Evolutionary conservation across 2,888 invertebrate species (phyloP), one percentile per base, ranked within the genome.

Genomic region (Scaptomyza cyrtandrae): DNA sequence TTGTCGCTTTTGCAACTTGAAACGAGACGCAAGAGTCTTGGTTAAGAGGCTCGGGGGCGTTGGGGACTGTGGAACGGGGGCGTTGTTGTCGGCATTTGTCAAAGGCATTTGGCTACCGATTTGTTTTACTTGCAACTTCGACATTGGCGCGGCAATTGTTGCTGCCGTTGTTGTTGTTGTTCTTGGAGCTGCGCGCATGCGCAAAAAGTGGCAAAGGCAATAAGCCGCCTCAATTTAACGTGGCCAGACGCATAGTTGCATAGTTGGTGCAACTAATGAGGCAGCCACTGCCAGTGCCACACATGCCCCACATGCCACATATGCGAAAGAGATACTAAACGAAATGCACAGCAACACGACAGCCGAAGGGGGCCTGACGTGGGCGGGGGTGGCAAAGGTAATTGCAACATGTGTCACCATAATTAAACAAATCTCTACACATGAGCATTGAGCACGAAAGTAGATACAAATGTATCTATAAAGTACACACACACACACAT

Each of bases 401-500:
- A 10, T 41, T 31, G 60, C 73, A 76, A 75, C 80, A 86, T 82
- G 80, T 82, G 83, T 79, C 75, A 59, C 59, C 80, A 79, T 82
- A 86, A 80, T 80, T 86, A 86, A 86, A 75, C 86, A 80, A 86
- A 80, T 72, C 76, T 72, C 60, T 72, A 72, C 69, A 82, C 74
- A 73, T 67, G 58, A 65, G 70, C 74, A 71, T 61, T 58, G 64
- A 53, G 44, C 65, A 54, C 6, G 6, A 58, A 39, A 55, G 41
- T 24, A 55, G 19, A 19, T 5, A 49, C 10, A 50, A n/a, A 61
- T 45, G 31, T 24, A 16, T 14, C 29, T 14, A 29, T 45, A 14
- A n/a, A 10, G 19, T 33, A 16, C 13, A 33, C 33, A 33, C 33
- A 19, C 0, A 13, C 29, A 13, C 6, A 13, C 43, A 43, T 24